These are phyloP conservation scores for Pollenia amentaria DNA, from an alignment of 2,888 invertebrate species.

Conservation along the genomic window DNA sequence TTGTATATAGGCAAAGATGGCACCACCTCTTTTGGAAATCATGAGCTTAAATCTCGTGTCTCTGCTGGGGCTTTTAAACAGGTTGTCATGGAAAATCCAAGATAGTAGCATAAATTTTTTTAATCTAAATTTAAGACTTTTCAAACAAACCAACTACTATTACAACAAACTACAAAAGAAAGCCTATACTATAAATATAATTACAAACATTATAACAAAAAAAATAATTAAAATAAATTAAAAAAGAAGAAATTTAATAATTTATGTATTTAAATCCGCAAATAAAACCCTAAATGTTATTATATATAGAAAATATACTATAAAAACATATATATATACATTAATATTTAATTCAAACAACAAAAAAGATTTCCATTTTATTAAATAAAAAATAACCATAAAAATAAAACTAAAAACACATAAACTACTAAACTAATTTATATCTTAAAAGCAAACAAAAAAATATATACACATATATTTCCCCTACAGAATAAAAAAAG, in stretches of 20 bases:
- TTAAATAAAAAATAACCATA: constrained; percentile 65
- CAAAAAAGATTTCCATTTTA: constrained; percentile 70
- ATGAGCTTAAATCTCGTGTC: constrained; percentile 92
- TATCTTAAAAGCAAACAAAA: constrained; percentile 18
- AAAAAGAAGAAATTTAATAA: constrained; percentile 33
- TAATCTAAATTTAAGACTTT: constrained; percentile 65
- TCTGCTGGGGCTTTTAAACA: constrained; percentile 90
- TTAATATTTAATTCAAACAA: constrained; percentile 58
- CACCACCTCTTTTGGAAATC: constrained; percentile 93
- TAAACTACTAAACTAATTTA: constrained; percentile 21
- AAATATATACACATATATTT: constrained; percentile 8
- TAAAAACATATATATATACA: constrained; percentile 36
- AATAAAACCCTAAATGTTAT: constrained; percentile 53
- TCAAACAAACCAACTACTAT: constrained; percentile 69
- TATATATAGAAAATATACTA: constrained; percentile 42
- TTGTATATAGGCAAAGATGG: constrained; percentile 96
- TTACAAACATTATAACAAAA: constrained; percentile 43
- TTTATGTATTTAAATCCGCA: constrained; percentile 39
- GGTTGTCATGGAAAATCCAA: constrained; percentile 91
- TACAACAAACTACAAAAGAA: constrained; percentile 62
- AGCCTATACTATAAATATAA: constrained; percentile 33
- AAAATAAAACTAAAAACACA: constrained; percentile 22
- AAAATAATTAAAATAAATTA: constrained; percentile 52
- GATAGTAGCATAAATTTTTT: constrained; percentile 86
- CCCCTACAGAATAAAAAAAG: constrained; percentile 17